Base-by-base conservation (phyloP, 2,113 vertebrate species). In the Tachysurus vachellii region DNA sequence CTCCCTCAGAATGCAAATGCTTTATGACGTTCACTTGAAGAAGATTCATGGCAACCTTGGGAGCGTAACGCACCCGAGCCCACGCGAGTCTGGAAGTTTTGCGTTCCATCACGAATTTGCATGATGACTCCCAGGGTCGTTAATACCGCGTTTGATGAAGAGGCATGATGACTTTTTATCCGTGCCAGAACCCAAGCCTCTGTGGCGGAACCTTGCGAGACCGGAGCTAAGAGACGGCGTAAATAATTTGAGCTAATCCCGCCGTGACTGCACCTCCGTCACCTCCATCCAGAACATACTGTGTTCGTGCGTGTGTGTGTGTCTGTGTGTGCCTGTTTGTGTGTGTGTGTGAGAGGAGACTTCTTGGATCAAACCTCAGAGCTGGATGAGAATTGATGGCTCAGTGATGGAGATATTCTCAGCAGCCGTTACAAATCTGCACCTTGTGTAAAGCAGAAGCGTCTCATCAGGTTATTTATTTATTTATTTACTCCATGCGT, bases 31-130 rank as follows among this genome's bases (percentile, higher is more conserved):
- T 62, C 73, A 42, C 84, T 70, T 50, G 76, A 88, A 82, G 79
- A 82, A 90, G 85, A 90, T 90, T 90, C 89, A 90, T 90, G 87
- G 66, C 82, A 85, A 90, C 89, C 89, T 90, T 90, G 89, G 85
- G 82, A 86, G 87, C 8, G 47, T 62, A 87, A 84, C 21, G 26
- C 47, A 77, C 70, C 83, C 59, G 81, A 64, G 88, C 83, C 28
- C 61, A 71, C 83, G 44, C 61, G 71, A 86, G 64, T 57, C 68
- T 44, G 61, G 82, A 84, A 84, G 82, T 88, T 84, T 79, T 56
- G 77, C 77, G 73, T 88, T 90, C 89, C 42, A 23, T 85, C 7
- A 36, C 26, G 28, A 88, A 90, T 90, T 88, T 90, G 89, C 89
- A 86, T 88, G 85, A 88, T 87, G 87, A 90, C 86, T 90, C 76